Evolutionary conservation across 1,140 invertebrate species (phyloP), one percentile per base, ranked within the genome.

Genomic region (Meloidogyne floridensis): DNA sequence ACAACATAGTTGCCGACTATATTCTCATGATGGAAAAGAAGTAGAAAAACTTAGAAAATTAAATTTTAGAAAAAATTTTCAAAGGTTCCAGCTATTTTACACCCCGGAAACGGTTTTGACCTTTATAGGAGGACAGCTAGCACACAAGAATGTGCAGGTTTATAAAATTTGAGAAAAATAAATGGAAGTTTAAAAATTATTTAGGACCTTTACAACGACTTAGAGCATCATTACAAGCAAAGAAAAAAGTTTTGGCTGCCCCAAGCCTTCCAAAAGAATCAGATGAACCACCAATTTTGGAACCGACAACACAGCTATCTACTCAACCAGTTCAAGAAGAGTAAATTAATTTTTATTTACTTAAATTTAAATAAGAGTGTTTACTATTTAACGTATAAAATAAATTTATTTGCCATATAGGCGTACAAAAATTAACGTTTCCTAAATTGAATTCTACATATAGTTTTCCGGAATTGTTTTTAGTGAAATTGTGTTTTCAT

Each of bases 1-100:
- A 51, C 80, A 81, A 69, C 83, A 84, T 65, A 84, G 83, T 69
- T 84, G 83, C 75, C 83, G 83, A 7, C 56, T 84, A 42, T 84
- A 84, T 69, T 80, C 76, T 13, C 83, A 84, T 72, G 83, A 84
- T 70, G 83, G 83, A 42, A 73, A 42, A 10, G 77, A 85, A 82
- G 54, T 69, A n/a, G 6, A 65, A 7, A n/a, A n/a, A 47, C 7
- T 47, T 6, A 47, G 3, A 65, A n/a, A 6, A 65, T n/a, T 65
- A n/a, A 65, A n/a, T 65, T n/a, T n/a, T 7, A 13, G n/a, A 65
- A n/a, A 13, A n/a, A n/a, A 65, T n/a, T 59, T 2, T 15, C 4
- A 15, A 74, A 54, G 51, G 10, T 80, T 47, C 80, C 80, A 65
- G 69, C 80, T 42, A 56, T 80, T 15, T 32, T 80, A 75, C 80